phyloP scores from a whole-genome alignment of 1,140 invertebrate species.

The Drosophila rhopaloa region DNA sequence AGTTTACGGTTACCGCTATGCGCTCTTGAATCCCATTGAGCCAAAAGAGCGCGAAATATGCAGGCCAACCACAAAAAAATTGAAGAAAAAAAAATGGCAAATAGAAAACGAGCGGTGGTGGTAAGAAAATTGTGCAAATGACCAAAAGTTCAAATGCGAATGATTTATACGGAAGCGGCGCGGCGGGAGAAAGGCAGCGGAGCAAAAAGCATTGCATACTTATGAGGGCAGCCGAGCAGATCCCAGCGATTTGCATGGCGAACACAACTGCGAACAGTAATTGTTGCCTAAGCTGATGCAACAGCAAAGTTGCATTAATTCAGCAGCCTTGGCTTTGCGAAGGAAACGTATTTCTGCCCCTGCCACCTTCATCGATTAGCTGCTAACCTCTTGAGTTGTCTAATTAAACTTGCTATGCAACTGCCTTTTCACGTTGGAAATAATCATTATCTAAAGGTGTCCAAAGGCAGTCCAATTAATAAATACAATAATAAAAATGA shows the following conservation, averaged over 20 bases:
- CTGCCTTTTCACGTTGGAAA: no score
- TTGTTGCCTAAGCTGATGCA: constrained; percentile 26
- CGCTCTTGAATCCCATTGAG: constrained; percentile 57
- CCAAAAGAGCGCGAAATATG: constrained; percentile 62
- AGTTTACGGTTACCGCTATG: constrained; percentile 33
- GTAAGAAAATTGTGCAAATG: constrained; percentile 58
- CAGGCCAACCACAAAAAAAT: constrained; percentile 26
- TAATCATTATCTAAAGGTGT: no score
- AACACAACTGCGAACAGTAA: constrained; percentile 24
- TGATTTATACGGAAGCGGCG: constrained; percentile 52
- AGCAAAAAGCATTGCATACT: constrained; percentile 44
- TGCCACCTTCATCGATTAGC: constrained; percentile 5
- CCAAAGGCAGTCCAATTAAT: no score
- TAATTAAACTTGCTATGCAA: no score
- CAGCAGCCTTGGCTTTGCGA: neutral
- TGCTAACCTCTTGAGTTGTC: no score
- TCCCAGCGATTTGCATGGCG: constrained; percentile 36
- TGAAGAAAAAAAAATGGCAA: neutral
- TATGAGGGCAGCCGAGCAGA: constrained; percentile 29
- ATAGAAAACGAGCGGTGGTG: neutral
- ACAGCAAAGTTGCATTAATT: constrained; percentile 20
- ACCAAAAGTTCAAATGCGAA: constrained; percentile 65
- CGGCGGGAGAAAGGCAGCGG: neutral
- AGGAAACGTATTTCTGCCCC: neutral
- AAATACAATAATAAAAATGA: no score